Percentiles rank a stretch among this genome's conserved stretches.
Evolutionary conservation across 2,888 invertebrate species (phyloP).

Genomic region (Caenorhabditis drosophilae): DNA sequence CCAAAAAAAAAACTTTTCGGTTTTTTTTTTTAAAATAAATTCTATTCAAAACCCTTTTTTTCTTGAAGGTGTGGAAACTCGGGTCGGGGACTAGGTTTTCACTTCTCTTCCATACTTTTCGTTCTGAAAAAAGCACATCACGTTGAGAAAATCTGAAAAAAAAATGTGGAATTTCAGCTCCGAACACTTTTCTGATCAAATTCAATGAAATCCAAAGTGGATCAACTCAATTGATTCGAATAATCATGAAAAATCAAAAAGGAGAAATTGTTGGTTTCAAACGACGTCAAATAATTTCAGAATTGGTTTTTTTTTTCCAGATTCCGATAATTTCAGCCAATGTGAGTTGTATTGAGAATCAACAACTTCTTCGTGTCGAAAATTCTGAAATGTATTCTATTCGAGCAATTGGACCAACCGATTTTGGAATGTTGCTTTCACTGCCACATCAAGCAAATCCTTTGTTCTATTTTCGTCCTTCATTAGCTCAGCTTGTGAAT

Average conservation of each 20-base stretch:
- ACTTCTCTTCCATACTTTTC: no score
- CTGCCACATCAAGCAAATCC: constrained; percentile 17
- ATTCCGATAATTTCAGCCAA: constrained; percentile 21
- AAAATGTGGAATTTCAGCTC: constrained; percentile 2
- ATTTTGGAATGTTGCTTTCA: constrained; percentile 34
- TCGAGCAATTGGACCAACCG: constrained; percentile 24
- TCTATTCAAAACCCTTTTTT: no score
- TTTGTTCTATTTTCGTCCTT: constrained; percentile 44
- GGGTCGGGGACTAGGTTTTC: no score
- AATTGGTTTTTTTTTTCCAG: constrained; percentile 7
- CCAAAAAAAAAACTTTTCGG: no score
- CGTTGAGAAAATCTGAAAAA: no score
- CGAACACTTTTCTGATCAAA: constrained; percentile 12
- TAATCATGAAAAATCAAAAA: constrained; percentile 14
- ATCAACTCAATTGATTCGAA: constrained; percentile 14
- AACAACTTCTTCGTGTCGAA: constrained; percentile 20
- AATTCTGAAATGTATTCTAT: constrained; percentile 31
- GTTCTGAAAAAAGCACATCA: no score
- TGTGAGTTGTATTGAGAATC: constrained; percentile 18
- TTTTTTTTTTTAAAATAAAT: no score
- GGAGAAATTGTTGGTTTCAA: no score
- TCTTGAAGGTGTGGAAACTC: no score
- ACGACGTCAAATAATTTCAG: no score
- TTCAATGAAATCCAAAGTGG: constrained; percentile 20
- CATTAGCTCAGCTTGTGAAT: constrained; percentile 40